phyloP scores from a whole-genome alignment of 2,888 invertebrate species.

The Pterobdella sp. region DNA sequence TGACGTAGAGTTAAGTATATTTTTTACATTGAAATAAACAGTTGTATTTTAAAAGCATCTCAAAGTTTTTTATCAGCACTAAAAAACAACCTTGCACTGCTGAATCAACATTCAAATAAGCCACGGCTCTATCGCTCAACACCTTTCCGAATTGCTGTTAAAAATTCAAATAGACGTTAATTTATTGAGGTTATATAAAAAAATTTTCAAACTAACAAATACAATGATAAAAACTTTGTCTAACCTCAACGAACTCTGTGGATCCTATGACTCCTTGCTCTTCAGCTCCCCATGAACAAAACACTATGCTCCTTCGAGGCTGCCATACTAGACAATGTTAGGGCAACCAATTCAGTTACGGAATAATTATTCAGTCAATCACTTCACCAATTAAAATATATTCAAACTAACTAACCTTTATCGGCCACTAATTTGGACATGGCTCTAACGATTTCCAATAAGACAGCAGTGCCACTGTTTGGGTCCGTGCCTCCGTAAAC shows the following conservation, averaged over 20 bases:
- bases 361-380: neutral
- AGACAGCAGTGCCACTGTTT: constrained; percentile 53
- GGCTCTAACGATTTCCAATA: constrained; percentile 53
- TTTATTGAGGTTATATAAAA: too few species aligned
- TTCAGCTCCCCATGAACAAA: constrained; percentile 55
- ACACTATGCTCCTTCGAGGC: constrained; percentile 53
- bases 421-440: constrained; percentile 41
- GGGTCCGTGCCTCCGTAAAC: constrained; percentile 54
- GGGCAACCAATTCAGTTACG: too few species aligned
- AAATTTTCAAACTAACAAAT: too few species aligned
- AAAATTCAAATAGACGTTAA: too few species aligned
- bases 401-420: neutral
- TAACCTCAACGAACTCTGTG: constrained; percentile 54
- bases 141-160: constrained; percentile 35
- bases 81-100: constrained; percentile 45
- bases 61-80: too few species aligned
- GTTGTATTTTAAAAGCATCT: too few species aligned
- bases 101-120: constrained; percentile 46
- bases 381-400: neutral
- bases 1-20: too few species aligned
- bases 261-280: constrained; percentile 55
- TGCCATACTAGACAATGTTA: constrained; percentile 54
- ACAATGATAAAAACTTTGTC: too few species aligned
- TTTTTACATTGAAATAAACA: too few species aligned
- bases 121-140: constrained; percentile 41